These are phyloP conservation scores for Vipera ursinii DNA, from an alignment of 2,797 vertebrate species.

Conservation along the genomic window DNA sequence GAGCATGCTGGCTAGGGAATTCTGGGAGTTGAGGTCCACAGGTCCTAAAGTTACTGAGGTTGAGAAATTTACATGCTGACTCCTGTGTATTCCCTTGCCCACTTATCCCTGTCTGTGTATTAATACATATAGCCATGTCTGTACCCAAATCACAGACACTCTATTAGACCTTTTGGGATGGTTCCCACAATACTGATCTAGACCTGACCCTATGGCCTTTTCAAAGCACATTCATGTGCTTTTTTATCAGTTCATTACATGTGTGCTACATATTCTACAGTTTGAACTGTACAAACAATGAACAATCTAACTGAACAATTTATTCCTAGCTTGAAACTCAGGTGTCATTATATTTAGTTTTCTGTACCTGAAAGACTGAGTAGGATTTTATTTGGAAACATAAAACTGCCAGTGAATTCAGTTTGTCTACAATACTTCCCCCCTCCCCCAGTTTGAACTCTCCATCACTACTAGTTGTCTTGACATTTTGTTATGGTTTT, in stretches of 20 bases:
- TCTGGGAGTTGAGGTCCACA: background rate
- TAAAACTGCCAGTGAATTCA: background rate
- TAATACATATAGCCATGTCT: background rate
- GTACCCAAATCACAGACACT: background rate
- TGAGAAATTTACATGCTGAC: background rate
- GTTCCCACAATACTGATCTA: background rate
- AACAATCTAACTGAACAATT: background rate
- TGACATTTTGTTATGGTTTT: background rate
- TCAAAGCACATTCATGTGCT: background rate
- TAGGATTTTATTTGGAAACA: background rate
- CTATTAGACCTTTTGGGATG: background rate
- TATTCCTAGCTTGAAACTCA: background rate
- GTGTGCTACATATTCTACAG: background rate
- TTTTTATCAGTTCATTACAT: background rate
- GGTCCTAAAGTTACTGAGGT: background rate
- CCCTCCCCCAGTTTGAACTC: background rate
- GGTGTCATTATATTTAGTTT: background rate
- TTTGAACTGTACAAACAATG: background rate
- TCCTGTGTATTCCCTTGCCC: background rate
- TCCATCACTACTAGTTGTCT: background rate
- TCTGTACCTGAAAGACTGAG: background rate
- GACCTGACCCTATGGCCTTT: background rate
- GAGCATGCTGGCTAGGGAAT: background rate
- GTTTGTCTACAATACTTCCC: background rate
- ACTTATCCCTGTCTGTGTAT: background rate